A percentile compares a stretch with the other conserved stretches of the same genome.
Conservation (phyloP, 2,888 invertebrate genomes). For the Epinotia nisella region DNA sequence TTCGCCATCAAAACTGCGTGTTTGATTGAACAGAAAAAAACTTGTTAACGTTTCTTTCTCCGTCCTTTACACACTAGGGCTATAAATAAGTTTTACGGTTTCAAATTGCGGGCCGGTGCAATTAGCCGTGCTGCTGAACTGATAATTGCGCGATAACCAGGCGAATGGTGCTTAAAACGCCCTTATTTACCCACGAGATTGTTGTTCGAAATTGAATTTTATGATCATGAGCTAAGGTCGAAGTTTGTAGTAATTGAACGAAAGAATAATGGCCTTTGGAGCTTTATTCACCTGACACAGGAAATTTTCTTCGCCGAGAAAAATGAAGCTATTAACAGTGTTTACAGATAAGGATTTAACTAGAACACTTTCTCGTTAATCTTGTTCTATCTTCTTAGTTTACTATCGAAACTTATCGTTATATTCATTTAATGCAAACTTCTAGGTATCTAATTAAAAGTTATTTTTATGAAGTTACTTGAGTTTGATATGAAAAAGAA, state of each 20-base stretch:
- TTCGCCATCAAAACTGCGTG: neutral
- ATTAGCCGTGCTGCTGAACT: constrained; percentile 27
- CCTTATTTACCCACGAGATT: neutral
- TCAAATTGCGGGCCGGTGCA: constrained; percentile 25
- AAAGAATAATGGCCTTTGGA: neutral
- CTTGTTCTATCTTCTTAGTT: neutral
- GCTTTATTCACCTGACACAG: constrained; percentile 2
- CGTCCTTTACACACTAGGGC: constrained; percentile 1
- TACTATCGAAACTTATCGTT: neutral
- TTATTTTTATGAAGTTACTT: too few species aligned
- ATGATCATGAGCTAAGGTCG: neutral
- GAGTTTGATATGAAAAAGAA: too few species aligned
- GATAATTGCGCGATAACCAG: constrained; percentile 35
- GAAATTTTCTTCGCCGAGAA: constrained; percentile 28
- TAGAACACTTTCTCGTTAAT: neutral
- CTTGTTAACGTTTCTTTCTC: constrained; percentile 9
- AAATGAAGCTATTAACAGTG: constrained; percentile 37
- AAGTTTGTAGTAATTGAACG: neutral
- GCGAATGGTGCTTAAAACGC: neutral
- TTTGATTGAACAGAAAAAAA: neutral
- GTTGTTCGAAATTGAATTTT: neutral
- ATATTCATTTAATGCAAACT: too few species aligned
- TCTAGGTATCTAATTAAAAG: too few species aligned
- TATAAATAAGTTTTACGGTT: constrained; percentile 29
- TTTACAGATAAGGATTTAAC: constrained; percentile 27